Evolutionary conservation across 2,888 invertebrate species (phyloP).

Genomic region (Polietes domitor): DNA sequence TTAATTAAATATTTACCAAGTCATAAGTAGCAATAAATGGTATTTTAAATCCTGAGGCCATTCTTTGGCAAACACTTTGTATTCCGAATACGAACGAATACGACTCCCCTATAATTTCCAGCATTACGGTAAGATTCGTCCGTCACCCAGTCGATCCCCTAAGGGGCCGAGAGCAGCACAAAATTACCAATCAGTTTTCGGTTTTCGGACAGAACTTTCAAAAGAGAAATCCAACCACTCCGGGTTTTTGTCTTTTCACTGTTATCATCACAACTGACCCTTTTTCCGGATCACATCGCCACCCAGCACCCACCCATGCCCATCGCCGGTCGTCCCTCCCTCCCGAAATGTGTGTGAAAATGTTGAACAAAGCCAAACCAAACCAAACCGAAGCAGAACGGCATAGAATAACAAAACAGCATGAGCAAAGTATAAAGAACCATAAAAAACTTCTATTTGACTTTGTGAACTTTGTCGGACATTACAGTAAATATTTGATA

Average conservation of each 20-base stretch:
- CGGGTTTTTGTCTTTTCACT: conserved; percentile 25
- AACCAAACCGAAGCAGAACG: conserved; percentile 5
- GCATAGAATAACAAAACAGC: conserved; percentile 28
- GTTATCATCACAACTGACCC: conserved; percentile 51
- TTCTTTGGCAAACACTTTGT: conserved; percentile 54
- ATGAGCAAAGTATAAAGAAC: conserved; percentile 24
- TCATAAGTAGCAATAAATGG: conserved; percentile 64
- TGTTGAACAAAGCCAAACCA: conserved; percentile 22
- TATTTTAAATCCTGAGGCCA: conserved; percentile 54
- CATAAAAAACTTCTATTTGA: conserved; percentile 48
- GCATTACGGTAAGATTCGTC: not conserved
- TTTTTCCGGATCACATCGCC: conserved; percentile 23
- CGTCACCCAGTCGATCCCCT: not conserved
- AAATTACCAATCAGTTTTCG: conserved; percentile 46
- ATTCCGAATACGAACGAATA: conserved; percentile 8
- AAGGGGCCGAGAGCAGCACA: not conserved
- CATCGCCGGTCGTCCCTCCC: not conserved
- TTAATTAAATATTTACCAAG: conserved; percentile 65
- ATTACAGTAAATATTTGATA: conserved; percentile 61
- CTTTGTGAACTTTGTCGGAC: conserved; percentile 59
- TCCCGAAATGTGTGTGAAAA: conserved; percentile 30
- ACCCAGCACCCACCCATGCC: not conserved
- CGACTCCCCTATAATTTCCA: conserved; percentile 29
- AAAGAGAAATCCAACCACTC: conserved; percentile 36
- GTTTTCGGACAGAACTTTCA: conserved; percentile 29